Conservation (phyloP, 2,888 invertebrate genomes). For the Drosophila nigricruria region DNA sequence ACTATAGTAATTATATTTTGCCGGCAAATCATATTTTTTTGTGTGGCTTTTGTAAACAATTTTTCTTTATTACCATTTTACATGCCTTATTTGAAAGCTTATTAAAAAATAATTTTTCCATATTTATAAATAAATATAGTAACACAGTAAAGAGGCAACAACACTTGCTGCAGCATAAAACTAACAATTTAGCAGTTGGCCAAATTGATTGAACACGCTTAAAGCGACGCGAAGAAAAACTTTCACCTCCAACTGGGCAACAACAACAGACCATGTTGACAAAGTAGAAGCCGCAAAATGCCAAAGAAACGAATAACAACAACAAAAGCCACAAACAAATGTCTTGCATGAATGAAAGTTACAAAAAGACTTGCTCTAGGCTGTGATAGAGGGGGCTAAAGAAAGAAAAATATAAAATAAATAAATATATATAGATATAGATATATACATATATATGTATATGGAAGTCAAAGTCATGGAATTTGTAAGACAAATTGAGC, state of each 20-base stretch:
- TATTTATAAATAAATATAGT: constrained; percentile 1
- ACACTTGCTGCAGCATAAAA: constrained; percentile 11
- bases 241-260: constrained; percentile 73
- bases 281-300: constrained; percentile 68
- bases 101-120: constrained; percentile 3
- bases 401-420: constrained; percentile 4
- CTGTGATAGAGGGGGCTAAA: constrained; percentile 27
- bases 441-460: neutral
- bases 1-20: neutral
- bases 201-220: constrained; percentile 65
- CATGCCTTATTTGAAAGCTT: neutral
- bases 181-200: constrained; percentile 42
- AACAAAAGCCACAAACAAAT: constrained; percentile 40
- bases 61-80: no score
- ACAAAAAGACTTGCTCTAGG: constrained; percentile 61
- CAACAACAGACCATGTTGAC: constrained; percentile 53
- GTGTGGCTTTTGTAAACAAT: no score
- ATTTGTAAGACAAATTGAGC: constrained; percentile 47
- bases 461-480: constrained; percentile 50
- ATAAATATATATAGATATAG: neutral
- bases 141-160: constrained; percentile 1
- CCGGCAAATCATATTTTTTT: neutral
- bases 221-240: constrained; percentile 66
- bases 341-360: constrained; percentile 79
- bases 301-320: constrained; percentile 49